Conservation (phyloP, 2,113 vertebrate genomes). For the Alligator mississippiensis region DNA sequence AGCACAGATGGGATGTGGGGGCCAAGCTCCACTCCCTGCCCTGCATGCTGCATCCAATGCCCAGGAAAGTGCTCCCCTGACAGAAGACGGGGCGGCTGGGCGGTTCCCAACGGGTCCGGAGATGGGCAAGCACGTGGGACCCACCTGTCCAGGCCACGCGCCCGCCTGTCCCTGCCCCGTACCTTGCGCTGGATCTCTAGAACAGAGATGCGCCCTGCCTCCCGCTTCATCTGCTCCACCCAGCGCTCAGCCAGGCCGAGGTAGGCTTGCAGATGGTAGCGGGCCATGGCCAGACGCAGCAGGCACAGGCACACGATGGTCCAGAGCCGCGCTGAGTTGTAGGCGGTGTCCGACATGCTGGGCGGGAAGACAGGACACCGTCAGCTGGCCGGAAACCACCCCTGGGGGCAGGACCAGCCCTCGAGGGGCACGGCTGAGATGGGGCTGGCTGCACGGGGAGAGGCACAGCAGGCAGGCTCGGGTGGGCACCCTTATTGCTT, state of each 20-base stretch:
- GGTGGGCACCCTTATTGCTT: not conserved
- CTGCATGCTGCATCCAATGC: too few relatives aligned
- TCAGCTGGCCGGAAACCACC: rapidly evolving
- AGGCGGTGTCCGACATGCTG: conserved; percentile 86
- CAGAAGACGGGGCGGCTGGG: too few relatives aligned
- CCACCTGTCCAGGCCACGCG: rapidly evolving
- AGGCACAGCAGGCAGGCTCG: not conserved
- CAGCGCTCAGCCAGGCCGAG: conserved; percentile 90
- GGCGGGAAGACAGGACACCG: not conserved
- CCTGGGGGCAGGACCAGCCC: not conserved
- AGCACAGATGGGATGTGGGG: rapidly evolving
- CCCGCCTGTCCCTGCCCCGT: rapidly evolving
- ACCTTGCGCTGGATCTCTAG: conserved; percentile 94
- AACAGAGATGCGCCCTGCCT: conserved; percentile 88
- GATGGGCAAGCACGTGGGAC: too few relatives aligned
- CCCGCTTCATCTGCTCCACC: conserved; percentile 89
- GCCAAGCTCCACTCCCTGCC: not conserved
- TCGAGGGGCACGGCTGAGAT: not conserved
- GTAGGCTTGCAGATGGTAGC: conserved; percentile 94
- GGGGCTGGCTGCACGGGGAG: not conserved
- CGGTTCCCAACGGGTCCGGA: too few relatives aligned
- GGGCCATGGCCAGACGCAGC: conserved; percentile 83
- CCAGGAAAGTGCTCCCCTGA: too few relatives aligned
- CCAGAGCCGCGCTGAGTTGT: conserved; percentile 89
- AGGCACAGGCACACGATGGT: conserved; percentile 82